Evolutionary conservation across 2,888 invertebrate genomes (phyloP).

Genomic region (Erebia epiphron): DNA sequence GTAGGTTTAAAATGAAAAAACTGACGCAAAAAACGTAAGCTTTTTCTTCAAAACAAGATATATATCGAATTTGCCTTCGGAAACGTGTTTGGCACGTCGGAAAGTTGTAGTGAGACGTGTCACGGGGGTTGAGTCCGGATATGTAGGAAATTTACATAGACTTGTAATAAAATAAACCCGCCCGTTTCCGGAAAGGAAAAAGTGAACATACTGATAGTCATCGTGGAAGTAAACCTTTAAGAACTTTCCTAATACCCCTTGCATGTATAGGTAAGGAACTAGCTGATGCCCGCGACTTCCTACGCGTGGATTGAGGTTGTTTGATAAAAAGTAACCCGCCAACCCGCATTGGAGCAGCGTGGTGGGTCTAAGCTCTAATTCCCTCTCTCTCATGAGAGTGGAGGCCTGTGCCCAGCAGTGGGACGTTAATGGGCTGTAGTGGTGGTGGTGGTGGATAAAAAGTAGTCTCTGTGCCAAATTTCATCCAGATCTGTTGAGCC

Average conservation of each 20-base stretch:
- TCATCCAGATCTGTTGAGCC: no score
- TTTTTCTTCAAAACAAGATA: constrained; percentile 9
- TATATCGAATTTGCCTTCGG: constrained; percentile 54
- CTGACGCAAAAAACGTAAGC: neutral
- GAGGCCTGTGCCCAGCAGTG: no score
- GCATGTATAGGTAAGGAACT: no score
- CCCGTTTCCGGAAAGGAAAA: constrained; percentile 36
- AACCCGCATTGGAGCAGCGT: no score
- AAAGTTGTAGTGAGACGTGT: constrained; percentile 61
- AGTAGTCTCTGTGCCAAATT: no score
- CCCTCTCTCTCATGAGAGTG: no score
- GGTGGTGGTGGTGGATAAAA: no score
- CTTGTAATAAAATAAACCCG: constrained; percentile 62
- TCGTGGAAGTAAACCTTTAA: constrained; percentile 1
- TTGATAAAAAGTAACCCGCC: no score
- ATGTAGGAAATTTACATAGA: constrained; percentile 56
- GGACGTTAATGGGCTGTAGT: no score
- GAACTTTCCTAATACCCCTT: neutral
- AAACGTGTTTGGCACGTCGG: constrained; percentile 61
- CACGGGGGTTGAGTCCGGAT: constrained; percentile 54
- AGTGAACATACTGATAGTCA: constrained; percentile 24
- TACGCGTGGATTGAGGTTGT: no score
- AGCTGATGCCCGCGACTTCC: no score
- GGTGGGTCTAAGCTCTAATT: no score
- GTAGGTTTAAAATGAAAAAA: neutral